Conservation (phyloP, 2,113 vertebrate genomes). For the Falco punctatus region DNA sequence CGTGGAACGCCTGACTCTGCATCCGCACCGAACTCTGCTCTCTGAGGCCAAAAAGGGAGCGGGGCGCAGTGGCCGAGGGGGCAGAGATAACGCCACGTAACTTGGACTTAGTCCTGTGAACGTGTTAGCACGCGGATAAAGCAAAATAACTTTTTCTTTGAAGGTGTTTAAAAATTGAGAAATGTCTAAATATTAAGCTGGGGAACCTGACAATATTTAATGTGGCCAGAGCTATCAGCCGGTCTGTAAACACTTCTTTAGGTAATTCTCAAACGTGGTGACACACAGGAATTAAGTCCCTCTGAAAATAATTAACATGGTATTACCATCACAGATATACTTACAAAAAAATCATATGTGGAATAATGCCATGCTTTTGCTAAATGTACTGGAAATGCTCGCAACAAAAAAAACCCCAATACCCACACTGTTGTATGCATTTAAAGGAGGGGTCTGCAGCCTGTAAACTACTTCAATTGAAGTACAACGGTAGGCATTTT, state of each 20-base stretch:
- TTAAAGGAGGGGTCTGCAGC: not conserved
- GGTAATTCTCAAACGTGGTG: not conserved
- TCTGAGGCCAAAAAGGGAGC: not conserved
- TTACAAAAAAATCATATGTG: not conserved
- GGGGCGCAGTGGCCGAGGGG: not conserved
- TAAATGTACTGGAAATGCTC: not conserved
- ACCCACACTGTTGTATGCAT: not conserved
- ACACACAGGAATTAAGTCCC: not conserved
- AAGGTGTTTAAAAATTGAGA: slow-evolving; percentile 36
- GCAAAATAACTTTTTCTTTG: not conserved
- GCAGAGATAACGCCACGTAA: not conserved
- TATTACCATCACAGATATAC: not conserved
- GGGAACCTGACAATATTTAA: not conserved
- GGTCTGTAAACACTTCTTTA: not conserved
- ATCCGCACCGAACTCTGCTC: slow-evolving; percentile 34
- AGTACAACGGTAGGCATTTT: not conserved
- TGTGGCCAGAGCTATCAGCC: not conserved
- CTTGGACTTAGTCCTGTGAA: slow-evolving; percentile 50
- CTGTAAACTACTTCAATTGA: not conserved
- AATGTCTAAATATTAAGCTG: slow-evolving; percentile 19
- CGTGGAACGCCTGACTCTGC: not conserved
- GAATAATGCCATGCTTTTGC: not conserved
- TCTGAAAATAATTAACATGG: not conserved
- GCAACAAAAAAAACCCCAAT: not conserved
- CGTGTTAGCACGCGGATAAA: slow-evolving; percentile 27